A percentile compares a stretch with the other conserved stretches of the same genome.
Conservation (phyloP, 2,888 invertebrate genomes). For the Sericinus montela region DNA sequence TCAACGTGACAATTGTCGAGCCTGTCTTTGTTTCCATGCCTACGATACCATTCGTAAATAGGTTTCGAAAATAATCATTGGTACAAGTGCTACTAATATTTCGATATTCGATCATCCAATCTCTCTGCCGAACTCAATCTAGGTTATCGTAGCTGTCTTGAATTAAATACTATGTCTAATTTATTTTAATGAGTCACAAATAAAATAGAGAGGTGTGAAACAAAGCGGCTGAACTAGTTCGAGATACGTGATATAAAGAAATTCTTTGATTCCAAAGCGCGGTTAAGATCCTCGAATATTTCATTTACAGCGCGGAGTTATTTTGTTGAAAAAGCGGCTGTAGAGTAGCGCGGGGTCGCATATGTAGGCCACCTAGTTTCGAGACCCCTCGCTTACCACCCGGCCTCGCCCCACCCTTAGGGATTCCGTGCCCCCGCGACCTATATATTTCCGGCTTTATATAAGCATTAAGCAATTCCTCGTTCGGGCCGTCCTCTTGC, state of each 20-base stretch:
- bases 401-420: slow-evolving; percentile 21
- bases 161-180: too few species aligned
- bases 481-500: slow-evolving; percentile 27
- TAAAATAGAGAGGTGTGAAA: neutral
- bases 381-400: slow-evolving; percentile 16
- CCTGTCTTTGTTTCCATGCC: too few species aligned
- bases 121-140: too few species aligned
- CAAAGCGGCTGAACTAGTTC: neutral
- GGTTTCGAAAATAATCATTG: too few species aligned
- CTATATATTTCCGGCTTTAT: slow-evolving; percentile 58
- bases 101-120: too few species aligned
- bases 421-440: slow-evolving; percentile 45
- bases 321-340: slow-evolving; percentile 36
- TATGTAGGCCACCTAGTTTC: slow-evolving; percentile 64
- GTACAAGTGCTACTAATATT: too few species aligned
- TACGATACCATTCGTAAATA: too few species aligned
- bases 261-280: slow-evolving; percentile 1
- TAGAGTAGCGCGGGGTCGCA: slow-evolving; percentile 32
- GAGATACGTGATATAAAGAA: slow-evolving; percentile 3
- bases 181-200: too few species aligned
- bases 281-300: slow-evolving; percentile 34
- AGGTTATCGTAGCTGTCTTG: too few species aligned
- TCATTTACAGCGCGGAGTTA: slow-evolving; percentile 37
- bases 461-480: slow-evolving; percentile 42
- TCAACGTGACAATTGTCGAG: too few species aligned